Base-by-base conservation (phyloP, 2,888 invertebrate genomes). In the Rhagonycha lutea region DNA sequence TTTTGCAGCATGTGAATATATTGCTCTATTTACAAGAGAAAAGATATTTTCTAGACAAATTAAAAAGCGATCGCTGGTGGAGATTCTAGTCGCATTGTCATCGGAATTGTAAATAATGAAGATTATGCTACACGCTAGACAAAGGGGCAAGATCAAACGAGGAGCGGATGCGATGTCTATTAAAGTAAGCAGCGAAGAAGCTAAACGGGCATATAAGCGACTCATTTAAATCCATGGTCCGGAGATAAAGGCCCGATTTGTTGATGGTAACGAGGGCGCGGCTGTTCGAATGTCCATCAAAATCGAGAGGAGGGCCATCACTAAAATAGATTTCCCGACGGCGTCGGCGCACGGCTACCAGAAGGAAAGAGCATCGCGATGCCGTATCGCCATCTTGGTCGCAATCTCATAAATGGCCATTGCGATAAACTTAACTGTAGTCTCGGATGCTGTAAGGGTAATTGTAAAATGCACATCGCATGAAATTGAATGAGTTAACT, bases 211-310 rank as follows among this genome's bases (percentile, higher is more conserved):
- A 69, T 73, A 72, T 78, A 75, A 74, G 76, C 73, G 81, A 78
- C 79, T 79, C 76, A 80, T 81, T 81, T 80, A 80, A 81, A 81
- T 81, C 80, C 80, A 79, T 77, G 80, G 80, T 78, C 80, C 80
- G 79, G 78, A 77, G 77, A 77, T 77, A 77, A 77, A 77, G 70
- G 77, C 77, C 72, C 78, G 78, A 78, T 78, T 78, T 78, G 78
- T 78, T 78, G 78, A 71, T 75, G 73, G 74, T 78, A 78, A 78
- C 75, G 78, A 78, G 78, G 88, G 87, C 87, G 88, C 88, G 87
- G 88, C 86, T 87, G 86, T 86, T 86, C 83, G 84, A 81, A 86
- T 87, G 88, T 88, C 88, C 87, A 88, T 88, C 88, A 88, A 88
- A 88, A 87, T 88, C 86, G 88, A 87, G 88, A 86, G 87, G 87